Evolutionary conservation across 2,113 vertebrate species (phyloP), one percentile per base, ranked within the genome.

Genomic region (Pseudorasbora parva): DNA sequence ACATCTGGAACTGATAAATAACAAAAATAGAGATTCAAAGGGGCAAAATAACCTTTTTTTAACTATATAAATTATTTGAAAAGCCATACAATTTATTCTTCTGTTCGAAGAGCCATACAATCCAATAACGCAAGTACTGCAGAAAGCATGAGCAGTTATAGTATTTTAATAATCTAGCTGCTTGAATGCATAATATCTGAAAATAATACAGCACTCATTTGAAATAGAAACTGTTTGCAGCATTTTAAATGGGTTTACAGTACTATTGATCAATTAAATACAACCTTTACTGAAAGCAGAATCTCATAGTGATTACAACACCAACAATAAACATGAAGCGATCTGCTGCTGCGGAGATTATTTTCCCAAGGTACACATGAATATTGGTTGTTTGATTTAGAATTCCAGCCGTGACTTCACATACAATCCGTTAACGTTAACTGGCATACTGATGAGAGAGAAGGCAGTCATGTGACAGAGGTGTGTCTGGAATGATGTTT

Each of bases 391-490:
- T 41, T 43, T 25, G 8, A 27, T 74, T 47, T 74, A 10, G 71
- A 25, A 25, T 54, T 19, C 47, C 27, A 10, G 6, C 72, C 1
- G 25, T 12, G 73, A 75, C 27, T 7, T 75, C 5, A 33, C 49
- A 19, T 51, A 74, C 12, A 75, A 5, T 75, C 17, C 49, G 37
- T 51, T 27, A 33, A 9, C 7, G 17, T 54, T 54, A 54, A 74
- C 15, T n/a, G 56, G 10, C 19, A 2, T 5, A 69, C 37, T 3
- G 23, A n/a, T 12, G 7, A 15, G n/a, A 15, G n/a, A 49, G 6
- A 45, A 54, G 73, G 73, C 49, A 21, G 73, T 37, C 19, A 37
- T 76, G 73, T 76, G 73, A 76, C 19, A 37, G 27, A 27, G 37
- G 41, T 2, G 37, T 78, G 77, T 45, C 56, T 8, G n/a, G 12